Evolutionary conservation across 23 tunicate species (phyloP).

Genomic region (Styela plicata): DNA sequence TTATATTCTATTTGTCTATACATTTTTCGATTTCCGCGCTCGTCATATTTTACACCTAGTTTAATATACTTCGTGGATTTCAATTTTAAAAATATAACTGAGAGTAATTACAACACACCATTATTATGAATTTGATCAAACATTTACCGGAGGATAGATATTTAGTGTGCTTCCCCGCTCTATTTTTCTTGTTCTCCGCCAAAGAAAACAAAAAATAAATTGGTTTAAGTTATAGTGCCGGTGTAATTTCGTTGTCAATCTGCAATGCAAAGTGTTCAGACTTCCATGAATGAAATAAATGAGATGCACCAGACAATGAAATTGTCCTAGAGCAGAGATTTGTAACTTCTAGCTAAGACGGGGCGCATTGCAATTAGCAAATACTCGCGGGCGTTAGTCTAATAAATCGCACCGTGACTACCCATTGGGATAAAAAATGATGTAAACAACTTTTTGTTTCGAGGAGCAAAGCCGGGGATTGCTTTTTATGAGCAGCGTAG

Average conservation of each 20-base stretch:
- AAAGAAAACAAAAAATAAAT: too few species aligned
- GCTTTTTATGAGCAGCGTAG: too few species aligned
- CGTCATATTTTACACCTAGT: background rate
- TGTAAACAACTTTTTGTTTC: too few species aligned
- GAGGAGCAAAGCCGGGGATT: too few species aligned
- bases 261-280: background rate
- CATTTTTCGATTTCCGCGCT: background rate
- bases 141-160: background rate
- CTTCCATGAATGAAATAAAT: background rate
- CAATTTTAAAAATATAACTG: background rate
- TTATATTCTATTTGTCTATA: background rate
- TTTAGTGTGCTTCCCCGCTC: background rate
- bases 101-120: background rate
- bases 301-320: background rate
- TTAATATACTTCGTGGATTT: background rate
- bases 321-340: too few species aligned
- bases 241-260: background rate
- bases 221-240: background rate
- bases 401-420: too few species aligned
- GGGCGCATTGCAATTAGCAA: too few species aligned
- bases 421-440: too few species aligned
- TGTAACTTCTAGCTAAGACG: too few species aligned
- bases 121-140: too few species aligned
- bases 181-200: background rate
- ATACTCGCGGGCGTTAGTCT: too few species aligned